Conservation (phyloP, 2,888 invertebrate genomes). For the Patella caerulea region DNA sequence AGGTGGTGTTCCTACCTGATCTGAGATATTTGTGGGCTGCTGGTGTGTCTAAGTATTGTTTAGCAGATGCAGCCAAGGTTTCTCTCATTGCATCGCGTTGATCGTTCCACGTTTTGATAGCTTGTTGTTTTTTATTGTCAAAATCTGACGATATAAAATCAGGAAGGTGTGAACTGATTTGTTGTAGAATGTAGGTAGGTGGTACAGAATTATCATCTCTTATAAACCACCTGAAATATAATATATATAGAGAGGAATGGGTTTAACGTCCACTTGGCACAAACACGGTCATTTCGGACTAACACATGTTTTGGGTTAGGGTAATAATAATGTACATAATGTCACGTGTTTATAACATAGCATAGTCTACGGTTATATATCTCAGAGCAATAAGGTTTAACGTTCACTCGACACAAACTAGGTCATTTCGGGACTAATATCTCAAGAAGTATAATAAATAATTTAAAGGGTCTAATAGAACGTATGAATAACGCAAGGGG, state of each 20-base stretch:
- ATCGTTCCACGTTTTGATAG: constrained; percentile 43
- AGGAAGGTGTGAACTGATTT: constrained; percentile 47
- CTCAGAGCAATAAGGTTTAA: too few species aligned
- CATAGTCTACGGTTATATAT: too few species aligned
- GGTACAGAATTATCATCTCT: constrained; percentile 50
- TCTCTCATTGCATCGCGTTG: constrained; percentile 46
- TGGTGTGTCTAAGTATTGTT: constrained; percentile 37
- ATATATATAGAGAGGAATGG: not conserved
- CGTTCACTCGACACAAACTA: too few species aligned
- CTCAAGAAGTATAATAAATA: too few species aligned
- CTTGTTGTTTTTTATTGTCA: constrained; percentile 34
- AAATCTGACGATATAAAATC: constrained; percentile 41
- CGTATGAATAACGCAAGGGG: too few species aligned
- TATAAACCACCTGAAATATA: constrained; percentile 69
- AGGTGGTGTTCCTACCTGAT: constrained; percentile 39
- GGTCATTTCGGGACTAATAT: too few species aligned
- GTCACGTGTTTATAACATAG: too few species aligned
- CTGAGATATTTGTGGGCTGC: constrained; percentile 46
- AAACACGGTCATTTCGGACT: too few species aligned
- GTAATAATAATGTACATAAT: constrained; percentile 64
- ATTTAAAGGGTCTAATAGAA: too few species aligned
- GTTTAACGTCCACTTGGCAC: too few species aligned
- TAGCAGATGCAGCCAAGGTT: constrained; percentile 38
- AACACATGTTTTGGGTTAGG: too few species aligned
- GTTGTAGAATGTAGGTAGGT: constrained; percentile 45